These are phyloP conservation scores for Eidolon helvum DNA, from an alignment of 2,113 vertebrate species.

Conservation along the genomic window DNA sequence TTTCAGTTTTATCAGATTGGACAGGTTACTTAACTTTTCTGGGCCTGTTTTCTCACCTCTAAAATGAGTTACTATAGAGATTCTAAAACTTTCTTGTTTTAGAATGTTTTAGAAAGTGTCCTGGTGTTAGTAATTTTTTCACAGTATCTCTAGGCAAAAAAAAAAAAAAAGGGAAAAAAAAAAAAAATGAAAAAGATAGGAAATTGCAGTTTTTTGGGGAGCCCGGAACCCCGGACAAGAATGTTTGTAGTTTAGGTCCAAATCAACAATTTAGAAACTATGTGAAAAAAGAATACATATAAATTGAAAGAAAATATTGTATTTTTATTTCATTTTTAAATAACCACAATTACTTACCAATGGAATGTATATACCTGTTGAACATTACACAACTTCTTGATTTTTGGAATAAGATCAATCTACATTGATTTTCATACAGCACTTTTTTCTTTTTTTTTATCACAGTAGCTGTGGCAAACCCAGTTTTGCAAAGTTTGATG, in stretches of 20 bases:
- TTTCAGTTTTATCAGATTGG: not conserved
- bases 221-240: too few species aligned
- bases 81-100: not conserved
- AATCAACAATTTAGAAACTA: not conserved
- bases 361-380: not conserved
- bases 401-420: not conserved
- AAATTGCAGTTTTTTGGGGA: too few species aligned
- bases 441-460: not conserved
- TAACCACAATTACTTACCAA: not conserved
- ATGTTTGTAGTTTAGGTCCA: too few species aligned
- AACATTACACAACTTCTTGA: not conserved
- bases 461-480: not conserved
- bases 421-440: not conserved
- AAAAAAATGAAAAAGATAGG: too few species aligned
- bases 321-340: not conserved
- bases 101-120: too few species aligned
- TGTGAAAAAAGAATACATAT: not conserved
- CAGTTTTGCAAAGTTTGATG: not conserved
- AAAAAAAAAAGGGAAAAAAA: too few species aligned
- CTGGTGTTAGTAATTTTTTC: not conserved
- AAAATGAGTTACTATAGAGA: not conserved
- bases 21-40: not conserved
- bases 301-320: not conserved
- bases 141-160: not conserved
- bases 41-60: not conserved